Conservation (phyloP, 1,140 invertebrate genomes). For the Radopholus similis region DNA sequence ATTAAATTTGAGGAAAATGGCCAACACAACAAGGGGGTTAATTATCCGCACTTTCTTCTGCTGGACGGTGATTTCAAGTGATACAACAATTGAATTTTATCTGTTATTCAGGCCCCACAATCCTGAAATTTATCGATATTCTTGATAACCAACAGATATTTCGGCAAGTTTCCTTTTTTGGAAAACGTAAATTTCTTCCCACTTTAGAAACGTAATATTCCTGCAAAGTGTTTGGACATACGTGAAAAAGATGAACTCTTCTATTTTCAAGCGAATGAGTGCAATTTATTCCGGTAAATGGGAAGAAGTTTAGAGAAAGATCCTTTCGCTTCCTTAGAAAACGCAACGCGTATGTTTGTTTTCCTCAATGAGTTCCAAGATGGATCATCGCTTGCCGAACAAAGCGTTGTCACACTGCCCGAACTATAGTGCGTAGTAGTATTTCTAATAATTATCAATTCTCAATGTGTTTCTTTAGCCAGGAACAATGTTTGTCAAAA, state of each 20-base stretch:
- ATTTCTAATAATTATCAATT: not conserved
- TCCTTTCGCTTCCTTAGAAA: no score
- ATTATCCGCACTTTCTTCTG: slow-evolving; percentile 20
- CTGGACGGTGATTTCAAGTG: no score
- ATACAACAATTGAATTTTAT: no score
- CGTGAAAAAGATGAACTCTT: slow-evolving; percentile 33
- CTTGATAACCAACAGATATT: slow-evolving; percentile 4
- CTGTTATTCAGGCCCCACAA: no score
- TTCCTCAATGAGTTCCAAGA: slow-evolving; percentile 44
- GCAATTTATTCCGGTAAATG: slow-evolving; percentile 28
- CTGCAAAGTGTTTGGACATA: slow-evolving; percentile 40
- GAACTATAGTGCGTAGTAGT: slow-evolving; percentile 31
- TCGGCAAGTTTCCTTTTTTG: not conserved
- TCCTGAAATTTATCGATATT: slow-evolving; percentile 41
- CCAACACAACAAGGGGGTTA: not conserved
- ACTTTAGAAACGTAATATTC: slow-evolving; percentile 39
- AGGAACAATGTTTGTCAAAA: slow-evolving; percentile 25
- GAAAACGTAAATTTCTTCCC: not conserved
- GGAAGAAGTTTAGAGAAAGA: no score
- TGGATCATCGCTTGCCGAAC: slow-evolving; percentile 38
- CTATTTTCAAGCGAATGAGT: slow-evolving; percentile 35
- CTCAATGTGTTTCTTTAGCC: slow-evolving; percentile 30
- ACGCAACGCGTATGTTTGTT: slow-evolving; percentile 34
- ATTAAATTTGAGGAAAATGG: slow-evolving; percentile 22
- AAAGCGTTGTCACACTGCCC: not conserved